phyloP scores from a whole-genome alignment of 2,797 vertebrate species.

The Toxotes lorentzi region DNA sequence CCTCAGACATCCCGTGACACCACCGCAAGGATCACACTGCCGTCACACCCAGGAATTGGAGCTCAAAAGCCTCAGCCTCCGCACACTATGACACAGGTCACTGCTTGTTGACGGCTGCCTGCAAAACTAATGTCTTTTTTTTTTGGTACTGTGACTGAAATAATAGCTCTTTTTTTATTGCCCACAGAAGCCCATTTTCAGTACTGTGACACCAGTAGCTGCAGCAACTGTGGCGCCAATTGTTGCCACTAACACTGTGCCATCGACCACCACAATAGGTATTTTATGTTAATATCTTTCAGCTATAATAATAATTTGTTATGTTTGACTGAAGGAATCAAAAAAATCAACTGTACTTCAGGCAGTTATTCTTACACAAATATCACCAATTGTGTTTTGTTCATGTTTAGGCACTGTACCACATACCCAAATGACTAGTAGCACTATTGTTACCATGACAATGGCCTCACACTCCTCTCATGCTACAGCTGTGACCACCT shows the following conservation, averaged over 20 bases:
- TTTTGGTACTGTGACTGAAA: not conserved
- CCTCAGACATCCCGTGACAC: constrained; percentile 90
- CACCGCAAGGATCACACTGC: constrained; percentile 92
- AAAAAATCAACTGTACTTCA: not conserved
- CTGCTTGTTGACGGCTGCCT: not conserved
- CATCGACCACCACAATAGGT: constrained; percentile 95
- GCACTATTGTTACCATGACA: constrained; percentile 96
- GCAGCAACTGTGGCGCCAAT: constrained; percentile 98
- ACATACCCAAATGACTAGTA: constrained; percentile 94
- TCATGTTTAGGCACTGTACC: constrained; percentile 88
- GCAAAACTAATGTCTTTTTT: not conserved
- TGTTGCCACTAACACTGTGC: constrained; percentile 94
- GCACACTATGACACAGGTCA: constrained; percentile 94
- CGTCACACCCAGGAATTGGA: constrained; percentile 94
- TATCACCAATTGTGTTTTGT: not conserved
- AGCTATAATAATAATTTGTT: not conserved
- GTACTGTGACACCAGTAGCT: constrained; percentile 94
- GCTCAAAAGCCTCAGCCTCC: constrained; percentile 92
- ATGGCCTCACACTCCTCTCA: constrained; percentile 98
- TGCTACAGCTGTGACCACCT: constrained; percentile 95
- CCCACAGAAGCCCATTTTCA: constrained; percentile 95
- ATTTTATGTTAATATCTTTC: constrained; percentile 7
- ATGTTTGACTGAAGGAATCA: not conserved
- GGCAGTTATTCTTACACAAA: not conserved
- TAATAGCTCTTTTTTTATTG: not conserved